A percentile compares a stretch with the other conserved stretches of the same genome.
These are phyloP conservation scores for Meliscaeva auricollis DNA, from an alignment of 2,888 invertebrate genomes.

Conservation along the genomic window DNA sequence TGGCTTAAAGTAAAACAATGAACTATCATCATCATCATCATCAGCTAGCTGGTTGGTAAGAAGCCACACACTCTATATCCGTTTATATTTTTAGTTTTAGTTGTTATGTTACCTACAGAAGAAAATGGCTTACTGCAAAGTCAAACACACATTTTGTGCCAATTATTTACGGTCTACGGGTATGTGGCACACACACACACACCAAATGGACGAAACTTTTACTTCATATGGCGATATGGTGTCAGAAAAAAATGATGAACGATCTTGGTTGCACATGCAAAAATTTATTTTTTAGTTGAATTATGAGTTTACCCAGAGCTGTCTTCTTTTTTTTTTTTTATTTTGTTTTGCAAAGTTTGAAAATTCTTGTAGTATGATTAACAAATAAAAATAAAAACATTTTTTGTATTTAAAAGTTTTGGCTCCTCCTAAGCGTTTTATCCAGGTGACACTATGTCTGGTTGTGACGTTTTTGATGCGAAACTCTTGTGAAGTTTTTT, in stretches of 20 bases:
- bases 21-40: slow-evolving; percentile 8
- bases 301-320: neutral
- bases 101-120: neutral
- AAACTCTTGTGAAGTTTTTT: neutral
- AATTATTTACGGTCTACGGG: slow-evolving; percentile 68
- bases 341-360: slow-evolving; percentile 3
- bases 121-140: slow-evolving; percentile 60
- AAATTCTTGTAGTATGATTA: slow-evolving; percentile 7
- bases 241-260: slow-evolving; percentile 67
- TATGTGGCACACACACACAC: slow-evolving; percentile 50
- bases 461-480: slow-evolving; percentile 8
- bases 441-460: slow-evolving; percentile 16
- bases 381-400: neutral
- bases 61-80: slow-evolving; percentile 4
- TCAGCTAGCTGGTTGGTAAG: neutral
- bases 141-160: slow-evolving; percentile 63
- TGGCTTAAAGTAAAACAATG: slow-evolving; percentile 70
- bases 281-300: slow-evolving; percentile 35
- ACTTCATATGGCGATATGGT: slow-evolving; percentile 32
- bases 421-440: neutral
- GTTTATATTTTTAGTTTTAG: neutral
- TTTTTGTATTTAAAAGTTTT: neutral
- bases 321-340: neutral
- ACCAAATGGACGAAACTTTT: slow-evolving; percentile 66
- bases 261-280: slow-evolving; percentile 60